phyloP scores from a whole-genome alignment of 2,113 vertebrate genomes.

The Holacanthus passer region DNA sequence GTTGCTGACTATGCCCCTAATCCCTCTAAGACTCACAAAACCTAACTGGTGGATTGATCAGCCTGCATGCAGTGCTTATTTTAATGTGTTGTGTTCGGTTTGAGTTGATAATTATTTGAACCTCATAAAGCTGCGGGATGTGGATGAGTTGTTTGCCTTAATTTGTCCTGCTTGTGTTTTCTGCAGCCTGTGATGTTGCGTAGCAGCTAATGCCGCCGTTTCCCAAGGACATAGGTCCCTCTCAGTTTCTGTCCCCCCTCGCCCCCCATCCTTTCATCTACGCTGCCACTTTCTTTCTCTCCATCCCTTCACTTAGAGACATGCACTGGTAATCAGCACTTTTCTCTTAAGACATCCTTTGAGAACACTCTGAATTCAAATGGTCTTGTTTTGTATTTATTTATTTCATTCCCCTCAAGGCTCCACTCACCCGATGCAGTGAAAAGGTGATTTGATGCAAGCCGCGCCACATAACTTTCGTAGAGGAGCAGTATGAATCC shows the following conservation, averaged over 20 bases:
- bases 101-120: conserved; percentile 52
- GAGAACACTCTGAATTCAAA: conserved; percentile 60
- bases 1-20: conserved; percentile 47
- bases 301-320: conserved; percentile 33
- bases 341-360: conserved; percentile 56
- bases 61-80: conserved; percentile 33
- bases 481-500: conserved; percentile 48
- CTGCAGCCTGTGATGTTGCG: conserved; percentile 35
- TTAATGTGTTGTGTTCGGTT: conserved; percentile 38
- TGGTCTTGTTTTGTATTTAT: conserved; percentile 67
- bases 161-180: conserved; percentile 36
- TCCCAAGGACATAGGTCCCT: conserved; percentile 45
- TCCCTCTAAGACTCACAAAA: conserved; percentile 38
- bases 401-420: conserved; percentile 57
- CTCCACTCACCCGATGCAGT: conserved; percentile 21
- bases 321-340: conserved; percentile 54
- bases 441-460: conserved; percentile 68
- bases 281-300: conserved; percentile 34
- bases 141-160: conserved; percentile 37
- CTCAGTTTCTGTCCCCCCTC: conserved; percentile 22
- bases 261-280: conserved; percentile 50
- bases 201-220: conserved; percentile 38
- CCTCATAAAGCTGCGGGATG: conserved; percentile 25
- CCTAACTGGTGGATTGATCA: conserved; percentile 57
- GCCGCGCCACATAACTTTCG: conserved; percentile 46